Evolutionary conservation across 92 coral and sea anemone genomes (phyloP).

Genomic region (Actinostola sp.): DNA sequence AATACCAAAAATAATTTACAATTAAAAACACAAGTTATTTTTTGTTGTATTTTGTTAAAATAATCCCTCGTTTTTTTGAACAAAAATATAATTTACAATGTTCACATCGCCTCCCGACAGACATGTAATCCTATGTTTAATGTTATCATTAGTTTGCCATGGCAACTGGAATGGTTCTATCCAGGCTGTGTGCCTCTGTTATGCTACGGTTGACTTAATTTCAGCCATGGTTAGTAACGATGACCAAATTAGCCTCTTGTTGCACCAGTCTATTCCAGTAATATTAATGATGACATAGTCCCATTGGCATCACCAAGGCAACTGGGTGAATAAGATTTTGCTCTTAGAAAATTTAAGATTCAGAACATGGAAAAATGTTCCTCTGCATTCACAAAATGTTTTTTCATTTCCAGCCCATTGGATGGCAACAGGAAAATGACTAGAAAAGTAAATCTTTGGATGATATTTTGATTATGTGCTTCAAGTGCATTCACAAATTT

Average conservation of each 20-base stretch:
- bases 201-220: no score
- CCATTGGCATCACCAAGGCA: slow-evolving; percentile 1
- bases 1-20: background rate
- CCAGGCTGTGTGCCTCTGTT: no score
- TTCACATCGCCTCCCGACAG: background rate
- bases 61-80: background rate
- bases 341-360: background rate
- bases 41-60: background rate
- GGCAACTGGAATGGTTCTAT: slow-evolving; percentile 4
- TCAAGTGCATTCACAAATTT: no score
- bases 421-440: no score
- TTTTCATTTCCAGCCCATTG: no score
- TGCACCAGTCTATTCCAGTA: no score
- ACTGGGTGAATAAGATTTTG: background rate
- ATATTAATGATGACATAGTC: no score
- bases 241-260: no score
- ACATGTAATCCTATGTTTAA: background rate
- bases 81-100: slow-evolving; percentile 6
- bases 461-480: no score
- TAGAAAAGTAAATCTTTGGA: no score
- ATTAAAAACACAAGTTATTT: background rate
- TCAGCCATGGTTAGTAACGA: no score
- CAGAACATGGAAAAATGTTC: background rate
- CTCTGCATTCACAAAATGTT: no score
- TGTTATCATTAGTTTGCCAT: background rate